Evolutionary conservation across 2,888 invertebrate genomes (phyloP).

Genomic region (Drosophila conformis): DNA sequence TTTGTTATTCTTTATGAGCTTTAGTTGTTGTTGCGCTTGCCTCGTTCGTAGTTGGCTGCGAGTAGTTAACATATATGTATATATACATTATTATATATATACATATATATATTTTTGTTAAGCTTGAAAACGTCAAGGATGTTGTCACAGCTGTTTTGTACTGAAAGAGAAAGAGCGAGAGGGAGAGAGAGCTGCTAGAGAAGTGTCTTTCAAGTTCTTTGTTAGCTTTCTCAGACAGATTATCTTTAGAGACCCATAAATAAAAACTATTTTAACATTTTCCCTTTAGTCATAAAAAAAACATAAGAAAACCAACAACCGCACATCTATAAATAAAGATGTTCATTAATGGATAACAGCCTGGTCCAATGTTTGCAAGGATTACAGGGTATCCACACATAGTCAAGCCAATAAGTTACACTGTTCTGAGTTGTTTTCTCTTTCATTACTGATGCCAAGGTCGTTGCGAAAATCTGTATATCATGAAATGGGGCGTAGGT

Average conservation of each 20-base stretch:
- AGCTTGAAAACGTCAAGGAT: conserved; percentile 51
- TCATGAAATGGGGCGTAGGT: conserved; percentile 40
- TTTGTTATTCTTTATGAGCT: conserved; percentile 34
- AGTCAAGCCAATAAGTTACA: not conserved
- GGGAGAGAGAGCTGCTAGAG: not conserved
- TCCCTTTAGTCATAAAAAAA: not conserved
- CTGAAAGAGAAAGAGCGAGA: not conserved
- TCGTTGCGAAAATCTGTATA: conserved; percentile 16
- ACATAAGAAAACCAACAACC: too few relatives aligned
- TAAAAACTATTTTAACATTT: conserved; percentile 3
- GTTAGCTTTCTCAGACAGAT: conserved; percentile 5
- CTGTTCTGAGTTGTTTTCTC: not conserved
- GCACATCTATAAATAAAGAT: not conserved
- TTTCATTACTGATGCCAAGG: conserved; percentile 31
- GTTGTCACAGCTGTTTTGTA: conserved; percentile 24
- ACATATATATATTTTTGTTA: conserved; percentile 3
- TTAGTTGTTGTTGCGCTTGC: conserved; percentile 37
- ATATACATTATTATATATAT: not conserved
- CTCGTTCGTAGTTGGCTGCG: conserved; percentile 18
- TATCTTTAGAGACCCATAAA: conserved; percentile 18
- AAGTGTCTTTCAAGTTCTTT: conserved; percentile 13
- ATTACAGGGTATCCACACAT: conserved; percentile 29
- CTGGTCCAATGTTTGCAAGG: not conserved
- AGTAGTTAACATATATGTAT: conserved; percentile 48
- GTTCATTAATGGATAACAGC: not conserved